Percentiles rank a stretch among this genome's conserved stretches.
Evolutionary conservation across 2,113 vertebrate genomes (phyloP).

Genomic region (Microtus pennsylvanicus): DNA sequence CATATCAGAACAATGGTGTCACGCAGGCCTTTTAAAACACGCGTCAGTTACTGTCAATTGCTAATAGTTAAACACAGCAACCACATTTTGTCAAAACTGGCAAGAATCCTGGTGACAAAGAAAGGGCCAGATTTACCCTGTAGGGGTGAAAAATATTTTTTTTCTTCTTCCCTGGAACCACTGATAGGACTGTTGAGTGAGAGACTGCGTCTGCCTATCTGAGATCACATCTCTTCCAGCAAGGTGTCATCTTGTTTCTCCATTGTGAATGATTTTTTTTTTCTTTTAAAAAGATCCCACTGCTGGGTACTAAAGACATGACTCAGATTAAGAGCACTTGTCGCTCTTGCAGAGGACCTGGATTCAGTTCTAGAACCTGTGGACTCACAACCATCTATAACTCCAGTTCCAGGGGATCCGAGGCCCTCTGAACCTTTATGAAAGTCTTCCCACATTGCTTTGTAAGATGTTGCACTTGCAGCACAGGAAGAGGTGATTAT

Average conservation of each 20-base stretch:
- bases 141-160: neutral
- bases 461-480: neutral
- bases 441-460: neutral
- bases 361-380: neutral
- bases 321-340: neutral
- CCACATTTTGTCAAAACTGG: neutral
- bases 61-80: neutral
- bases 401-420: neutral
- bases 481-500: neutral
- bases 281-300: neutral
- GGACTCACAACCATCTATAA: neutral
- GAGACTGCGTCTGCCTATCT: neutral
- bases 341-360: neutral
- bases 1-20: neutral
- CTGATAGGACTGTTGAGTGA: neutral
- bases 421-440: neutral
- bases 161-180: neutral
- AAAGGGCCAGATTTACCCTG: slow-evolving; percentile 9
- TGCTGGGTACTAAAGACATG: neutral
- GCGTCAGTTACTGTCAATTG: neutral
- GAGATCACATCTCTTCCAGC: neutral
- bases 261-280: neutral
- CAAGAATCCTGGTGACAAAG: neutral
- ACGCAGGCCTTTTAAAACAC: neutral
- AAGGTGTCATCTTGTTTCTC: neutral